phyloP scores from a whole-genome alignment of 2,113 vertebrate genomes.

The Lipotes vexillifer region DNA sequence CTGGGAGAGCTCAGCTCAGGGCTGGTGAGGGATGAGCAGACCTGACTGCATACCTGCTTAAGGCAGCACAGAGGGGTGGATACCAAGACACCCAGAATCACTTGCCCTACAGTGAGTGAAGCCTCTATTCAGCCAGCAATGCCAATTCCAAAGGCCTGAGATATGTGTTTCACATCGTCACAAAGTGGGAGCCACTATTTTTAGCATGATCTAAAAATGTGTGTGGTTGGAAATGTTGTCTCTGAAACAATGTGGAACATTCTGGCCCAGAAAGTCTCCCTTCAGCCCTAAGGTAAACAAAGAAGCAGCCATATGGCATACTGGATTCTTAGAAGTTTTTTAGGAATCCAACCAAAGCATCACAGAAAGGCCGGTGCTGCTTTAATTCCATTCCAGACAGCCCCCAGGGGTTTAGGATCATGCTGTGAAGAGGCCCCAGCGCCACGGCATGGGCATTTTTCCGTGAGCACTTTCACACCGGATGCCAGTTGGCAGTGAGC shows the following conservation, averaged over 20 bases:
- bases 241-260: background rate
- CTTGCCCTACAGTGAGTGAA: fast-evolving
- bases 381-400: background rate
- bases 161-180: fast-evolving
- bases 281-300: background rate
- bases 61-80: fast-evolving
- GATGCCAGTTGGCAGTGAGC: fast-evolving
- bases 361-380: background rate
- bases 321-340: background rate
- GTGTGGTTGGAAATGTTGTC: background rate
- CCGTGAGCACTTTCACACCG: fast-evolving
- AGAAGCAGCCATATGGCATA: background rate
- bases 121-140: background rate
- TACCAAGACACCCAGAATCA: fast-evolving
- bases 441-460: fast-evolving
- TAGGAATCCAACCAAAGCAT: background rate
- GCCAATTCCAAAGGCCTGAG: fast-evolving
- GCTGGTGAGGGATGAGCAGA: background rate
- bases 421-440: fast-evolving
- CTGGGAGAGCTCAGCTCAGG: background rate
- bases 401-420: background rate
- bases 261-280: background rate
- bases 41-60: fast-evolving
- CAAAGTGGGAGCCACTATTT: fast-evolving
- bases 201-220: background rate